Percentiles rank a stretch among this genome's conserved stretches.
These are phyloP conservation scores for Smittia sp. DNA, from an alignment of 2,888 invertebrate species.

Conservation along the genomic window DNA sequence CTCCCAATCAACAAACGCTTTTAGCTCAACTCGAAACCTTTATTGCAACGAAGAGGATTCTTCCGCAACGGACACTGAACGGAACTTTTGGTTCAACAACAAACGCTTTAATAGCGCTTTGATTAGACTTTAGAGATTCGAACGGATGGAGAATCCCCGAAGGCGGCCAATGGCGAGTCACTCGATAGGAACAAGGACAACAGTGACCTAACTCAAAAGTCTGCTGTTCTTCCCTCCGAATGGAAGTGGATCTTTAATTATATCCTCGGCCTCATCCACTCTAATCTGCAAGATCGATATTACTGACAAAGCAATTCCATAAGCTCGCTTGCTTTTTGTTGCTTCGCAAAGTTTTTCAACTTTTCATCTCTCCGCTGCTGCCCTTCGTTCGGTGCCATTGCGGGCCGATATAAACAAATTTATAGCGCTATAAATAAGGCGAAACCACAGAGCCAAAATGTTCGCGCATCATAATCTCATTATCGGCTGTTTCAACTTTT, in stretches of 20 bases:
- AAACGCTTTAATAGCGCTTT: not conserved
- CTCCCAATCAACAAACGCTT: not conserved
- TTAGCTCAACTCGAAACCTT: not conserved
- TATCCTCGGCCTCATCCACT: not conserved
- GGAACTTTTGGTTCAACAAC: not conserved
- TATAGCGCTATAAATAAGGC: constrained; percentile 5
- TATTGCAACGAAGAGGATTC: not conserved
- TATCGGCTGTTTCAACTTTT: not conserved
- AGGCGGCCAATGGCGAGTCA: not conserved
- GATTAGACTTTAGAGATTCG: not conserved
- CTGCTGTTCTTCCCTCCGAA: too few species aligned
- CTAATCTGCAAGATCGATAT: constrained; percentile 5
- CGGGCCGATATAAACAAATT: not conserved
- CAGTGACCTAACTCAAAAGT: constrained; percentile 21
- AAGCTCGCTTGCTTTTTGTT: not conserved
- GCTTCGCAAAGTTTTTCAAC: not conserved
- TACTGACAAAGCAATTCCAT: not conserved
- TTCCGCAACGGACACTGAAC: not conserved
- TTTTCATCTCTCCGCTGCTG: not conserved
- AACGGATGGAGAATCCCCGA: not conserved
- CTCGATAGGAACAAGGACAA: constrained; percentile 3
- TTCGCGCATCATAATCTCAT: constrained; percentile 28
- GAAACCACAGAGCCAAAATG: not conserved
- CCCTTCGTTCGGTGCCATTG: not conserved
- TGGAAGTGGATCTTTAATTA: constrained; percentile 8